Evolutionary conservation across 1,140 invertebrate species (phyloP), one percentile per base, ranked within the genome.

Genomic region (Carposina sasakii): DNA sequence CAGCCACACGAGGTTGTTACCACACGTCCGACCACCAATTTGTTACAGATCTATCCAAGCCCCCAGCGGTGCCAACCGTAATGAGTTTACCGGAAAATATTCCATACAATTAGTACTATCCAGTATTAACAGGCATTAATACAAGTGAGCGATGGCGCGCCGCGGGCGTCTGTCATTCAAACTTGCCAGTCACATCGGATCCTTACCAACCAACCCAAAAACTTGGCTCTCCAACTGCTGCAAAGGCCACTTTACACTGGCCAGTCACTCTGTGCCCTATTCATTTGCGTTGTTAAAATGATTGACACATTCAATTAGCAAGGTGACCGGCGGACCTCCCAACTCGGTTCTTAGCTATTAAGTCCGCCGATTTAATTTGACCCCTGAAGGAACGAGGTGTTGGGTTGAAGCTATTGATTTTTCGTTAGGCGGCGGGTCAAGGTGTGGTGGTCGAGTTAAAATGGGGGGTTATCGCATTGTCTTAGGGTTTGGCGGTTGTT

Each of bases 221-320:
- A 57, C 20, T 53, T 60, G 62, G 71, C 30, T 73, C 72, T 63
- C 42, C 9, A 6, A 6, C 24, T 6, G 24, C 24, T 26, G 5
- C 24, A 26, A 26, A 26, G 24, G 5, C 19, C 33, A 34, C 9
- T 31, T n/a, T 69, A 66, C 45, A 60, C 52, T 78, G 71, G 78
- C 41, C 65, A 55, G 47, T 52, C 52, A 68, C 68, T 67, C 66
- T 76, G 67, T 74, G 72, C 72, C 72, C 74, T 74, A 81, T 81
- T 84, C 77, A 85, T 85, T 85, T 85, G 70, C 73, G 74, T 85
- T 83, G 78, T 85, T 84, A 81, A 83, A 79, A 83, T 86, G 83
- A 86, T 86, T 86, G 83, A 82, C 83, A 85, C 71, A 75, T 86
- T 85, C 83, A 86, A 85, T 86, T 86, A 86, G 79, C 66, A 60